Evolutionary conservation across 2,797 vertebrate species (phyloP).

Genomic region (Leuciscus waleckii): DNA sequence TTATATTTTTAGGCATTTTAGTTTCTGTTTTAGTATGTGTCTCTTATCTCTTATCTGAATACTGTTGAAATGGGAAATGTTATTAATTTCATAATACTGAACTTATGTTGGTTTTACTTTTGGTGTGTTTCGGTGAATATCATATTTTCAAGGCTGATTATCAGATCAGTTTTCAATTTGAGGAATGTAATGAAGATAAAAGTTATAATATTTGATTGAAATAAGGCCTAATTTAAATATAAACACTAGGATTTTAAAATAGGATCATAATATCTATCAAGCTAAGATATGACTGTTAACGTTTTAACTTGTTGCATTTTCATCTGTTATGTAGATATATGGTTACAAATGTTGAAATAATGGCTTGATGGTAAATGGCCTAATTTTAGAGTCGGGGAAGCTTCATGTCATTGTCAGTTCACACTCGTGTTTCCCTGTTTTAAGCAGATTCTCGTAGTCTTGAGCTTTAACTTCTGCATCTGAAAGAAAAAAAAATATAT

Average conservation of each 20-base stretch:
- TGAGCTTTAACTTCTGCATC: neutral
- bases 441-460: neutral
- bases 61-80: neutral
- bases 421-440: constrained; percentile 10
- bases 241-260: neutral
- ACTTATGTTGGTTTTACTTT: neutral
- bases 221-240: neutral
- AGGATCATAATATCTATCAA: neutral
- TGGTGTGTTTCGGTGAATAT: neutral
- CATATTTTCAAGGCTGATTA: neutral
- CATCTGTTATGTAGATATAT: neutral
- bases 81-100: neutral
- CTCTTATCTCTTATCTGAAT: neutral
- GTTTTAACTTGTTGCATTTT: neutral
- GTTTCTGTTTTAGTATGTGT: neutral
- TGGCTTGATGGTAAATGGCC: neutral
- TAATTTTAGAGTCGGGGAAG: constrained; percentile 22
- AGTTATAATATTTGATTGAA: neutral
- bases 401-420: constrained; percentile 21
- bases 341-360: neutral
- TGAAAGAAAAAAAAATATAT: neutral
- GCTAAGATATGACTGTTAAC: neutral
- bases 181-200: neutral
- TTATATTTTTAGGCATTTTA: neutral
- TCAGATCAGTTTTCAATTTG: neutral